These are phyloP conservation scores for Nannospalax galili DNA, from an alignment of 2,113 vertebrate genomes.

Conservation along the genomic window DNA sequence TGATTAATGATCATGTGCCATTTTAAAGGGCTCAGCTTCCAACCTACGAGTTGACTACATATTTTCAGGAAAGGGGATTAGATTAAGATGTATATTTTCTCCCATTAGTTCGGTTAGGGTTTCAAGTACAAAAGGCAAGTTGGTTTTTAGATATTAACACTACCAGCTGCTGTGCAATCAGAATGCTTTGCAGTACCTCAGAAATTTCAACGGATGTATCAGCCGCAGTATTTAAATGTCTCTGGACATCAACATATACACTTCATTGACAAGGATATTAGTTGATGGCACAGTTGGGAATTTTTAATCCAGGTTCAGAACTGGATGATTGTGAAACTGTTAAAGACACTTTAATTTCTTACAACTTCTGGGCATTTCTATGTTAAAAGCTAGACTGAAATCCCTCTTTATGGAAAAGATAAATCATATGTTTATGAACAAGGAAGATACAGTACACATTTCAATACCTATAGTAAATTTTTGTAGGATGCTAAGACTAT, in stretches of 20 bases:
- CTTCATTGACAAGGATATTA: neutral
- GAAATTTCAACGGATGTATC: neutral
- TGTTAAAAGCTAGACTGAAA: neutral
- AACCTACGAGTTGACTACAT: neutral
- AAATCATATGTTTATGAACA: neutral
- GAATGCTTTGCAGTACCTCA: neutral
- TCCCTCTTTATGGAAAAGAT: neutral
- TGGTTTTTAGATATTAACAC: neutral
- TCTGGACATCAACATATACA: neutral
- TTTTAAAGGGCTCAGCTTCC: neutral
- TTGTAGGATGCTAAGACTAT: neutral
- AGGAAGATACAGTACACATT: slow-evolving; percentile 14
- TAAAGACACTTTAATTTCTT: neutral
- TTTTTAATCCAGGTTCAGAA: neutral
- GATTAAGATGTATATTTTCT: neutral
- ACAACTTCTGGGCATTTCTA: neutral
- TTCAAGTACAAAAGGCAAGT: neutral
- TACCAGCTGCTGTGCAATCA: neutral
- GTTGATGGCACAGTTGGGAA: neutral
- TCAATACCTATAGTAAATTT: neutral
- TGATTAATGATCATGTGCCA: neutral
- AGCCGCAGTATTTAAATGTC: neutral
- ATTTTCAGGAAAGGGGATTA: neutral
- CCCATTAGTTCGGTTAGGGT: neutral
- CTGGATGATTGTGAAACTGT: neutral